phyloP scores from a whole-genome alignment of 2,888 invertebrate genomes.

The Drosophila atripex region DNA sequence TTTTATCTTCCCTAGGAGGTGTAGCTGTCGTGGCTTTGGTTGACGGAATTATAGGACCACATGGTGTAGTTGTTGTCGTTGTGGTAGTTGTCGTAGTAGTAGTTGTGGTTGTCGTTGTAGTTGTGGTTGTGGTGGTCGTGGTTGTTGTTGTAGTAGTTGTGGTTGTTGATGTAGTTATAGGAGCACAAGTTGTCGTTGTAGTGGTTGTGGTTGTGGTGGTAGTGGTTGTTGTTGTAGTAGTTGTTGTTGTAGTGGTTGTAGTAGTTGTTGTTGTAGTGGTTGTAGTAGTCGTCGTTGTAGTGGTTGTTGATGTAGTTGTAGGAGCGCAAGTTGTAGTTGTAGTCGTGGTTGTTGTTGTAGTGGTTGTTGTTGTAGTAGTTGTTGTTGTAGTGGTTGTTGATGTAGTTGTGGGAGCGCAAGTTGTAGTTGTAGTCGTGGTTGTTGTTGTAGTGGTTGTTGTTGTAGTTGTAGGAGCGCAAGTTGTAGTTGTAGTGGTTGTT shows the following conservation, averaged over 20 bases:
- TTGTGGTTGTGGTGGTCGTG: neutral
- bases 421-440: neutral
- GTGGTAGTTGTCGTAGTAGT: neutral
- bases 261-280: no score
- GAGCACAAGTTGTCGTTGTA: conserved; percentile 1
- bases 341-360: no score
- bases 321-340: no score
- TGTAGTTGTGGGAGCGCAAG: no score
- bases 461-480: neutral
- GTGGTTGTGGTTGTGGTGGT: conserved; percentile 1
- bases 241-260: no score
- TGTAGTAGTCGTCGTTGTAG: no score
- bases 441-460: neutral
- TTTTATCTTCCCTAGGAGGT: neutral
- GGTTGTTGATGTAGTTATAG: neutral
- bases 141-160: no score
- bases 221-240: no score
- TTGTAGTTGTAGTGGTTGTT: conserved; percentile 1
- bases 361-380: no score
- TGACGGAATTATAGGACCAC: neutral
- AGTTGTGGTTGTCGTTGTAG: neutral
- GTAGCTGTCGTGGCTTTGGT: neutral
- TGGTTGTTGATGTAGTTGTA: no score
- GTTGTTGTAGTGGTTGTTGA: no score
- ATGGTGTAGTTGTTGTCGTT: neutral